Percentiles rank a stretch among this genome's conserved stretches.
phyloP scores from a whole-genome alignment of 2,888 invertebrate species.

The Tortrix viridana region DNA sequence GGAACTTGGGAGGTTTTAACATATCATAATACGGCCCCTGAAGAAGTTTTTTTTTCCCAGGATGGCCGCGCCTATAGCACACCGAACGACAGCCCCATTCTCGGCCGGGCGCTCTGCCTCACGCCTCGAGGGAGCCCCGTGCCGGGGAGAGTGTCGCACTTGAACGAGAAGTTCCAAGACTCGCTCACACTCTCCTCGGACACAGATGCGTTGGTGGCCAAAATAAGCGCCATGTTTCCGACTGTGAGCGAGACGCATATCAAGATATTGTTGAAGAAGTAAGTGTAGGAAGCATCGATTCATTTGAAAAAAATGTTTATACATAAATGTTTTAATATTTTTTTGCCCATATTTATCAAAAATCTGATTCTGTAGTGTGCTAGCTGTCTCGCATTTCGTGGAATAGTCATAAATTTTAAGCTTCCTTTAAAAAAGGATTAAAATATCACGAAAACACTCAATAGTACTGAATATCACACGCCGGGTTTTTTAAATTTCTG shows the following conservation, averaged over 20 bases:
- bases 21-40: too few relatives aligned
- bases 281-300: constrained; percentile 71
- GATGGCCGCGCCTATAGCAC: constrained; percentile 68
- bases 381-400: too few relatives aligned
- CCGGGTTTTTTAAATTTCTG: too few relatives aligned
- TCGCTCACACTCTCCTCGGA: constrained; percentile 86
- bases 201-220: constrained; percentile 89
- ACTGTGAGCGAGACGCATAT: constrained; percentile 96
- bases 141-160: constrained; percentile 76
- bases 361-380: too few relatives aligned
- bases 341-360: too few relatives aligned
- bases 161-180: constrained; percentile 84
- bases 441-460: too few relatives aligned
- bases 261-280: constrained; percentile 94
- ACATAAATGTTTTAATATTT: too few relatives aligned
- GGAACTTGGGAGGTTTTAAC: too few relatives aligned
- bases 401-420: too few relatives aligned
- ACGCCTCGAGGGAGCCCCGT: constrained; percentile 79
- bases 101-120: constrained; percentile 76
- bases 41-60: constrained; percentile 44
- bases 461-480: too few relatives aligned
- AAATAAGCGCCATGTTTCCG: constrained; percentile 94
- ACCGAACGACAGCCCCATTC: constrained; percentile 73
- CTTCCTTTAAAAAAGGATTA: too few relatives aligned
- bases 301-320: too few relatives aligned